Evolutionary conservation across 2,113 vertebrate species (phyloP), one percentile per base, ranked within the genome.

Genomic region (Anarhynchus alexandrinus): DNA sequence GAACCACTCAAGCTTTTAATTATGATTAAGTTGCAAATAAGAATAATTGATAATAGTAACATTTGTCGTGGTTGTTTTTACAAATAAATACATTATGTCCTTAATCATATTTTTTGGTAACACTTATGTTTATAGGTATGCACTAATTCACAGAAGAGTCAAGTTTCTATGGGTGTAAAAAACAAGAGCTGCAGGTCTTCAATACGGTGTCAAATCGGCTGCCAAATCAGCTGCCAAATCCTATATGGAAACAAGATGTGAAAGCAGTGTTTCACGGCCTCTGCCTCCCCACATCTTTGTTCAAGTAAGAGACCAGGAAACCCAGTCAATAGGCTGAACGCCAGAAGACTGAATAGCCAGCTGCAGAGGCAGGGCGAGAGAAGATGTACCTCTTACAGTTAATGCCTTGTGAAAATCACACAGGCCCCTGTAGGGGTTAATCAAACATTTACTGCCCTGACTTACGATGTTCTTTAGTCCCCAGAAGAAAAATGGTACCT

Each of bases 301-400:
- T 95, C 51, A 55, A 80, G 59, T 88, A 76, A 78, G 72, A 86
- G 90, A 89, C 69, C 76, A 76, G 77, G 52, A 92, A 93, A 84
- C 52, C 81, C 6, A 69, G 64, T 79, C 69, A 71, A 64, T 61
- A 82, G 55, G 34, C 91, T 86, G 72, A 47, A 86, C 76, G 85
- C 55, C 72, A 83, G 77, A 57, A 52, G 52, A 71, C 11, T 78
- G 80, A 90, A 77, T 19, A 71, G 57, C 47, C 61, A 55, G 47
- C 65, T 96, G 76, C 59, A 89, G 80, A 72, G 3, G 58, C 40
- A 88, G 80, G 0, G 0, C 27, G n/a, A 69, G 38, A 67, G 43
- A 76, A 88, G 84, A 90, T 26, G 30, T 11, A 80, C 82, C 38
- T 81, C 64, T 90, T 59, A 47, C n/a, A 67, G 59, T 29, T 69